Base-by-base conservation (phyloP, 2,113 vertebrate genomes). In the Equus quagga region DNA sequence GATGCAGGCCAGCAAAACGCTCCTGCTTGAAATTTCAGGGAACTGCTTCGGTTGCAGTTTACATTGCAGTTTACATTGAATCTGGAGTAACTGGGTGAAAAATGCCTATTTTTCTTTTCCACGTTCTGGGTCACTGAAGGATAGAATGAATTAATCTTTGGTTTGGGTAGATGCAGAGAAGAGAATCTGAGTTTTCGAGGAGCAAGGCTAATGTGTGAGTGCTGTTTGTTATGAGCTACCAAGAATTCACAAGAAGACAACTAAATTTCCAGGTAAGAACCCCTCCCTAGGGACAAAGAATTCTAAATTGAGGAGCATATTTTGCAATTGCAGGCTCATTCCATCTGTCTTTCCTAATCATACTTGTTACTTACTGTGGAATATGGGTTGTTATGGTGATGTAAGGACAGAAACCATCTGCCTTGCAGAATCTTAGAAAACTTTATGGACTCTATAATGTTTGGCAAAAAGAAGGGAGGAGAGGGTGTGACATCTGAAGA, bases 331-430 rank as follows among this genome's bases (percentile, higher is more conserved):
- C 44, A 70, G 73, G 28, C 92, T 97, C 89, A 70, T 78, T 85
- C 85, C 81, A 80, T 96, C 97, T 97, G 95, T 97, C 95, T 96
- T 96, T 83, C 67, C 73, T 97, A 96, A 95, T 86, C 78, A 80
- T 76, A 79, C 82, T 94, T 96, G 69, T 84, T 96, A 89, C 44
- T 87, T 90, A 26, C 91, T 87, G 64, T 89, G 83, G 78, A 93
- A 75, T 70, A 64, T 60, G 67, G 67, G 95, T 88, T 72, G 91
- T 92, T 96, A 92, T 51, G 91, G 97, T 86, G 95, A 96, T 82
- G 11, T 51, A 79, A 96, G 36, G 62, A 96, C 51, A 93, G 96
- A 75, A 94, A 73, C 54, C 95, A 97, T 92, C 89, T 96, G 92
- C 75, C 79, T 95, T 8, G 3, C 64, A 80, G 82, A 56, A 75